A percentile compares a stretch with the other conserved stretches of the same genome.
Conservation (phyloP, 2,113 vertebrate species). For the Labeo catla region DNA sequence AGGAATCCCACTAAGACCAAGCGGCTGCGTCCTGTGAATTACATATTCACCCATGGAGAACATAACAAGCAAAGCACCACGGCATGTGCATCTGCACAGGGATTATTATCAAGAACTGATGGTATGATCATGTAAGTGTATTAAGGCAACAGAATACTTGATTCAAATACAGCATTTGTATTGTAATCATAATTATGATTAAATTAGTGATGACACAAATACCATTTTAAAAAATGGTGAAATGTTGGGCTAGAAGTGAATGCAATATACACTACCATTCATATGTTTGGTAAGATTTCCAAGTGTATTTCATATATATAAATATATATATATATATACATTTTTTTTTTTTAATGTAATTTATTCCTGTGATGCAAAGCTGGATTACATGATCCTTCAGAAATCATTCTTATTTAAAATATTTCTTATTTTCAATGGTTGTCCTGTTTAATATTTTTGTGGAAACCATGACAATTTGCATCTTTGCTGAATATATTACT, state of each 20-base stretch:
- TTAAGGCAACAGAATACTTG: neutral
- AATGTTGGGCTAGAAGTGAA: neutral
- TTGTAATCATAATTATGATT: neutral
- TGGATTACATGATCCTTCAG: neutral
- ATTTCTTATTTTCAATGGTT: neutral
- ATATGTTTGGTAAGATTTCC: neutral
- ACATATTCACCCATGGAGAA: conserved; percentile 55
- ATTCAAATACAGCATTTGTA: neutral
- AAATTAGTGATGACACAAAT: neutral
- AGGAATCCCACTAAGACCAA: conserved; percentile 75
- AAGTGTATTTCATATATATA: too few relatives aligned
- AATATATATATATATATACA: too few relatives aligned
- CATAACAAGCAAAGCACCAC: conserved; percentile 44
- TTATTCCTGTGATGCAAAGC: neutral
- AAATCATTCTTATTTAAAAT: neutral
- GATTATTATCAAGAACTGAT: neutral
- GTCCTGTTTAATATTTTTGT: neutral
- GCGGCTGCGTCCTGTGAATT: conserved; percentile 54
- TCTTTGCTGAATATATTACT: neutral
- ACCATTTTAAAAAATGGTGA: neutral
- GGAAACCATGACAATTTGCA: neutral
- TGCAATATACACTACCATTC: neutral
- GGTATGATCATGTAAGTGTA: neutral
- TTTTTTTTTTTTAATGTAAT: too few relatives aligned
- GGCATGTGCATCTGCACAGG: conserved; percentile 28